Percentiles rank a stretch among this genome's conserved stretches.
phyloP scores from a whole-genome alignment of 2,113 vertebrate species.

The Microtus ochrogaster region DNA sequence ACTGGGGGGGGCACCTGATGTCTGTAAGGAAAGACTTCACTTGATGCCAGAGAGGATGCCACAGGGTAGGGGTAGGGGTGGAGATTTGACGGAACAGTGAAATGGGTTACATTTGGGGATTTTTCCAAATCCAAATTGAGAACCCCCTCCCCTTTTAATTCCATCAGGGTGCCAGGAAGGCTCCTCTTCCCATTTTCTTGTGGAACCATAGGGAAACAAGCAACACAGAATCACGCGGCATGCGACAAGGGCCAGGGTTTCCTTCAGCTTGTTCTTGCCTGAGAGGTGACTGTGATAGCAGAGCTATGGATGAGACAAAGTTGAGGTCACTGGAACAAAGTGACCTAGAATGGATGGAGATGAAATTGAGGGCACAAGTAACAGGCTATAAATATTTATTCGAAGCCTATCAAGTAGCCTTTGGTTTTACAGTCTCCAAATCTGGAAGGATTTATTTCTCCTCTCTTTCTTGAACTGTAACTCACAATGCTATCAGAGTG shows the following conservation, averaged over 20 bases:
- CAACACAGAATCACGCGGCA: background rate
- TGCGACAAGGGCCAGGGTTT: background rate
- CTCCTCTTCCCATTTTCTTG: background rate
- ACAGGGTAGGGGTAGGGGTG: background rate
- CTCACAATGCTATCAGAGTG: background rate
- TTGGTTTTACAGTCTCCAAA: conserved; percentile 20
- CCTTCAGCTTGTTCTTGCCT: background rate
- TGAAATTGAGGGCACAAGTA: background rate
- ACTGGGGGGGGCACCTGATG: background rate
- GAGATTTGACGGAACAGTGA: background rate
- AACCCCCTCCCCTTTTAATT: background rate
- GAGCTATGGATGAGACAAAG: background rate
- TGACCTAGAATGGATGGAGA: background rate
- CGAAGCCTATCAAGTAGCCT: conserved; percentile 1
- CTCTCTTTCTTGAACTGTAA: conserved; percentile 6
- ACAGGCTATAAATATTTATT: background rate
- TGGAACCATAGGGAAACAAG: background rate
- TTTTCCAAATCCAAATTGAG: background rate
- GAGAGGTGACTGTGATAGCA: conserved; percentile 1
- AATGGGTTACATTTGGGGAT: background rate
- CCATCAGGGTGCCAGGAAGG: background rate
- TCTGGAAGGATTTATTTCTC: background rate
- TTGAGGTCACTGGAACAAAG: background rate
- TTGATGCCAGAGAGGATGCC: background rate
- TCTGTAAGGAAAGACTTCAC: background rate